These are phyloP conservation scores for Eleginops maclovinus DNA, from an alignment of 2,113 vertebrate species.

Conservation along the genomic window DNA sequence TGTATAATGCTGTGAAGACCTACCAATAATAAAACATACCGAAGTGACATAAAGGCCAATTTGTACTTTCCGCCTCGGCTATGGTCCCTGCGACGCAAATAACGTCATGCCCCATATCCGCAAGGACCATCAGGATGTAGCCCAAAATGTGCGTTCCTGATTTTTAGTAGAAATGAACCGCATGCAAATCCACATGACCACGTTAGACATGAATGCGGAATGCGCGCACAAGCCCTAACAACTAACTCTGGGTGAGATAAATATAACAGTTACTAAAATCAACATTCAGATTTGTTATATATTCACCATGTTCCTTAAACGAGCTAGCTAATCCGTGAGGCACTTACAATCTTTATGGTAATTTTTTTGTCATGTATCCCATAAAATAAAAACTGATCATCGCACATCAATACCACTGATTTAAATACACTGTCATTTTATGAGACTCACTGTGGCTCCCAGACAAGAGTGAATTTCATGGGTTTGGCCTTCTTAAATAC, in stretches of 20 bases:
- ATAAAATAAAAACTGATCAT: not conserved
- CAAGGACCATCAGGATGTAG: too few relatives aligned
- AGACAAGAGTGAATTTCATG: not conserved
- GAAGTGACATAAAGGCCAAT: not conserved
- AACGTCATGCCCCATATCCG: too few relatives aligned
- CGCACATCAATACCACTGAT: not conserved
- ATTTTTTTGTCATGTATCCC: not conserved
- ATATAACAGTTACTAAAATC: not conserved
- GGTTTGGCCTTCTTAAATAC: not conserved
- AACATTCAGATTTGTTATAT: not conserved
- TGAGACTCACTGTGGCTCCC: not conserved
- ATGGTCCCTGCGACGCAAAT: too few relatives aligned
- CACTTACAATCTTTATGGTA: not conserved
- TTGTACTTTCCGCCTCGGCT: too few relatives aligned
- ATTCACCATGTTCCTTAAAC: not conserved
- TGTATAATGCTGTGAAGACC: not conserved
- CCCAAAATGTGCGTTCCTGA: too few relatives aligned
- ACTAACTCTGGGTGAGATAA: too few relatives aligned
- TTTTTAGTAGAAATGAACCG: too few relatives aligned
- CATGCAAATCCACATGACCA: too few relatives aligned
- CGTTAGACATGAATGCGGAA: too few relatives aligned
- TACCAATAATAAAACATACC: not conserved
- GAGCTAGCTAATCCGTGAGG: constrained; percentile 7
- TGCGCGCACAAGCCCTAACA: too few relatives aligned
- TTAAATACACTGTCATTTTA: not conserved